Evolutionary conservation across 2,113 vertebrate species (phyloP).

Genomic region (Burhinus bistriatus): DNA sequence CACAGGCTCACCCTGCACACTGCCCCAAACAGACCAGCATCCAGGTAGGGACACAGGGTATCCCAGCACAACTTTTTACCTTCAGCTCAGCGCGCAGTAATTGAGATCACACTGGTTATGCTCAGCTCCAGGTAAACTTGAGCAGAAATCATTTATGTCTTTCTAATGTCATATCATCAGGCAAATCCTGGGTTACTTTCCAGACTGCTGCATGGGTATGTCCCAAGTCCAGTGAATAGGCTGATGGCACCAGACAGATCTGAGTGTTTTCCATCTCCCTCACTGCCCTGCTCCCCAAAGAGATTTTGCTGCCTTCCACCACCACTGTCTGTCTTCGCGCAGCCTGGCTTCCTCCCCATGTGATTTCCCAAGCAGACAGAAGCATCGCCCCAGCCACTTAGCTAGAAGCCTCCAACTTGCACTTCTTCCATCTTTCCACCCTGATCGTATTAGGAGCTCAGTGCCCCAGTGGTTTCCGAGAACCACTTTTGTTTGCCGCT

Average conservation of each 20-base stretch:
- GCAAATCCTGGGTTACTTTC: background rate
- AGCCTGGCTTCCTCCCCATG: background rate
- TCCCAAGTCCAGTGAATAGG: background rate
- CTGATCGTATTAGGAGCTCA: background rate
- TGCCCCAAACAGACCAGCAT: accelerated
- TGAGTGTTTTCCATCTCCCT: background rate
- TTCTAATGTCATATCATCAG: background rate
- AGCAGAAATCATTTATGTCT: background rate
- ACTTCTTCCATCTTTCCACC: background rate
- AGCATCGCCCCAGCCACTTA: background rate
- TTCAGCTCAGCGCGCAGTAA: background rate
- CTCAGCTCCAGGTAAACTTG: background rate
- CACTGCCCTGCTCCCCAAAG: background rate
- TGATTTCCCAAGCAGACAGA: background rate
- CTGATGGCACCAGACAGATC: background rate
- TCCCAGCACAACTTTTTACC: background rate
- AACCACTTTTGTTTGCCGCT: background rate
- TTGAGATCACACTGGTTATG: background rate
- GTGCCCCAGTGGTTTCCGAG: background rate
- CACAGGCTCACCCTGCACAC: background rate
- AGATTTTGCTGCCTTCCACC: background rate
- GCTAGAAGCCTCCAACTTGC: background rate
- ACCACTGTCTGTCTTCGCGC: background rate
- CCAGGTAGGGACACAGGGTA: background rate
- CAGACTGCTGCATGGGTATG: background rate